Base-by-base conservation (phyloP, 2,797 vertebrate species). In the Phylloscopus collybita region DNA sequence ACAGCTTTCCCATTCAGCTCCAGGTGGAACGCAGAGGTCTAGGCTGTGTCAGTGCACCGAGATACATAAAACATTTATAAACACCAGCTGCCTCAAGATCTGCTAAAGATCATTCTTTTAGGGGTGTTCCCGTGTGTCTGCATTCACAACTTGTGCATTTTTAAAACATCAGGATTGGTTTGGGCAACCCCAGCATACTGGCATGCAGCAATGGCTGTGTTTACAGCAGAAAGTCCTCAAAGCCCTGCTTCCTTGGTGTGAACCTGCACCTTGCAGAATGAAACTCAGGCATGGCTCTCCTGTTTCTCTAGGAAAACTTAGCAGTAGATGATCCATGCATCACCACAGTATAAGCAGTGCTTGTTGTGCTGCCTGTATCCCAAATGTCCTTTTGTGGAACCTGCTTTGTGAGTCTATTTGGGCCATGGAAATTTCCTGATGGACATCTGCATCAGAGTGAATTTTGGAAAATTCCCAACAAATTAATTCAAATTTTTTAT, bases 1-100 rank as follows among this genome's bases (percentile, higher is more conserved):
- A 53, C 1, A 21, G 34, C 72, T 91, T 51, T 74, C 71, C 74
- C 34, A 72, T 36, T 69, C 78, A 53, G n/a, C 61, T 84, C 40
- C 84, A 50, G 6, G 47, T 47, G 54, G 51, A 56, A 61, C 60
- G 5, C 2, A 2, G 47, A 26, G 27, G 36, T 80, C 75, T 86
- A 16, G n/a, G 19, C 64, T 57, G 27, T 64, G 38, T 72, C 72
- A 54, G 75, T 10, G 9, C 59, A 62, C 38, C 25, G 36, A 89
- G 70, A 50, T 6, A 36, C 23, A 60, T 79, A 50, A 96, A 97
- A 93, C 10, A 73, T 88, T 93, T 80, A 91, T 50, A 66, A 92
- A 76, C 36, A 73, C 64, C 94, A 93, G 79, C 79, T 93, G 87
- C 92, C 74, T 89, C 61, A 45, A 80, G 73, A 89, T 72, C 51